These are phyloP conservation scores for Galbula dea DNA, from an alignment of 2,113 vertebrate genomes.

Conservation along the genomic window DNA sequence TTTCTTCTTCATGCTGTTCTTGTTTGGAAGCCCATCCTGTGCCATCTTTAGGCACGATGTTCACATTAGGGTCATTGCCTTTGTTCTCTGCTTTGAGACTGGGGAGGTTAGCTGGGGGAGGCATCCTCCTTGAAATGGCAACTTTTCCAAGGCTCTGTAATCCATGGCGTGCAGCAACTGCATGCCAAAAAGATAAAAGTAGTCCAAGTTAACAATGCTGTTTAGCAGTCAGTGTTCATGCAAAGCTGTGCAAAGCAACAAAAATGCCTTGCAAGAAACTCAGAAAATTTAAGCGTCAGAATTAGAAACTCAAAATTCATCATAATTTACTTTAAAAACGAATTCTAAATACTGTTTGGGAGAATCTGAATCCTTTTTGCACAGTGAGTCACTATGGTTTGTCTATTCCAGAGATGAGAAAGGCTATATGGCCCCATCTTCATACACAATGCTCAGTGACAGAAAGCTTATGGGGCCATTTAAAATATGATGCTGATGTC, in stretches of 20 bases:
- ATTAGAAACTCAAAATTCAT: not conserved
- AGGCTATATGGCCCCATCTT: not conserved
- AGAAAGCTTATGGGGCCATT: not conserved
- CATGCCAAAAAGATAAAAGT: not conserved
- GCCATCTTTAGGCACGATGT: slow-evolving; percentile 97
- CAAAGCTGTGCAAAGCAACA: not conserved
- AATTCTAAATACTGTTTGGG: not conserved
- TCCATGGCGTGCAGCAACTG: slow-evolving; percentile 97
- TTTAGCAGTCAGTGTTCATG: not conserved
- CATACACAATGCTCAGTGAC: not conserved
- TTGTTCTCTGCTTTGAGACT: slow-evolving; percentile 99
- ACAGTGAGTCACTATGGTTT: not conserved
- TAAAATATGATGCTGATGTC: not conserved
- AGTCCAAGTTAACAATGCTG: not conserved
- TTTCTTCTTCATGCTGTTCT: slow-evolving; percentile 90
- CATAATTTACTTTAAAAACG: not conserved
- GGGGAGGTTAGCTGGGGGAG: slow-evolving; percentile 95
- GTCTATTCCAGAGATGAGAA: not conserved
- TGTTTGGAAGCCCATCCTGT: slow-evolving; percentile 95
- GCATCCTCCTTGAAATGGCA: slow-evolving; percentile 95
- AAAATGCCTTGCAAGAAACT: not conserved
- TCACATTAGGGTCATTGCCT: slow-evolving; percentile 98
- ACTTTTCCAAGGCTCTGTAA: slow-evolving; percentile 99
- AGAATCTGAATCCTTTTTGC: not conserved
- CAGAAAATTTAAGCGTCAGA: not conserved